Percentiles rank a stretch among this genome's conserved stretches.
phyloP scores from a whole-genome alignment of 2,888 invertebrate species.

The Hypercompe scribonia region DNA sequence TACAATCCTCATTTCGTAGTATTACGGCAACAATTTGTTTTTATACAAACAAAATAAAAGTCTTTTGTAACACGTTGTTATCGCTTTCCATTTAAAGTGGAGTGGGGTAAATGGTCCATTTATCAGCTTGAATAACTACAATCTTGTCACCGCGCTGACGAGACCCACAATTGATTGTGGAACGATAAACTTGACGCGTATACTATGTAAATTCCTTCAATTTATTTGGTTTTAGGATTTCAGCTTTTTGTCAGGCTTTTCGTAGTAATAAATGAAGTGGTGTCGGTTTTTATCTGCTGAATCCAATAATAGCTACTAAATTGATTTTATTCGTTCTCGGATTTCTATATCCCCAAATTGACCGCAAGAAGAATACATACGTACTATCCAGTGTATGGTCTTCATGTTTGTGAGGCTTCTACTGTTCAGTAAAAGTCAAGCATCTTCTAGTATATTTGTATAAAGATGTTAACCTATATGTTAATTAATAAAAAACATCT shows the following conservation, averaged over 20 bases:
- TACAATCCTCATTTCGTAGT: neutral
- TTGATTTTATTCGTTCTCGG: no score
- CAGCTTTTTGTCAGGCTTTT: neutral
- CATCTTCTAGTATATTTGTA: neutral
- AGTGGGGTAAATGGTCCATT: conserved; percentile 18
- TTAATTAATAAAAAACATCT: no score
- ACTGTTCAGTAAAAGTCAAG: neutral
- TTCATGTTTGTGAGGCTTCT: no score
- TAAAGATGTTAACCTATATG: neutral
- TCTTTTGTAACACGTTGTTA: conserved; percentile 8
- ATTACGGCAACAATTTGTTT: neutral
- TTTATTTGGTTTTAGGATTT: conserved; percentile 11
- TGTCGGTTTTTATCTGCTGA: no score
- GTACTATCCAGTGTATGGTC: no score
- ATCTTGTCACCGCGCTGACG: conserved; percentile 22
- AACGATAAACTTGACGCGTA: conserved; percentile 11
- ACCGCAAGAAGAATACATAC: no score
- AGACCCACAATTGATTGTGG: conserved; percentile 12
- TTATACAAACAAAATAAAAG: conserved; percentile 7
- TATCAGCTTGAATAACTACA: conserved; percentile 19
- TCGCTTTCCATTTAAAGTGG: conserved; percentile 1
- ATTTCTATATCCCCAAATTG: no score
- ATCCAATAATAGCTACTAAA: no score
- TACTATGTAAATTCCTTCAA: conserved; percentile 14
- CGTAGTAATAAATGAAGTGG: neutral